Conservation (phyloP, 2,797 vertebrate genomes). For the Anableps anableps region DNA sequence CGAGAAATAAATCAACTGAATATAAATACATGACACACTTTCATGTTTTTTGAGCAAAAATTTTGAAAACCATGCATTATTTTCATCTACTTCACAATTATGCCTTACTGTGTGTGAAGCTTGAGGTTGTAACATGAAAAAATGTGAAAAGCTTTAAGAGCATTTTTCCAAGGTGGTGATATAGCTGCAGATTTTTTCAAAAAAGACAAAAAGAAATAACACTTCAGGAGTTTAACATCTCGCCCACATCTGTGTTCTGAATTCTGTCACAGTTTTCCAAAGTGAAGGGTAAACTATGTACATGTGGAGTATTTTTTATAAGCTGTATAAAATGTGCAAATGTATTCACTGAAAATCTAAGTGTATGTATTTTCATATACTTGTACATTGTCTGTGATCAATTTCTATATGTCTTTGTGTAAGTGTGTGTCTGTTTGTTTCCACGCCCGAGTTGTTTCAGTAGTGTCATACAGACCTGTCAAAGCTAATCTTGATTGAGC, state of each 20-base stretch:
- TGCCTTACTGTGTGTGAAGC: not conserved
- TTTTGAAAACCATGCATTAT: not conserved
- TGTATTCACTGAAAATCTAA: not conserved
- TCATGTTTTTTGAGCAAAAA: not conserved
- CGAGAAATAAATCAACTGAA: not conserved
- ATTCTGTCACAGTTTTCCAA: not conserved
- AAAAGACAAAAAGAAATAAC: not conserved
- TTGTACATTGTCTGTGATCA: not conserved
- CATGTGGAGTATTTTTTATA: not conserved
- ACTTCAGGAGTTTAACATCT: not conserved
- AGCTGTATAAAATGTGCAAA: not conserved
- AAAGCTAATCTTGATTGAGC: conserved; percentile 99
- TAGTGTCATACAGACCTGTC: conserved; percentile 87
- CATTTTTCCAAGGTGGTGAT: not conserved
- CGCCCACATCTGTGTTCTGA: not conserved
- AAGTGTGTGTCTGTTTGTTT: conserved; percentile 29
- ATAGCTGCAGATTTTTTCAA: not conserved
- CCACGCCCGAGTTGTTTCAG: conserved; percentile 41
- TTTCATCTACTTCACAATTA: not conserved
- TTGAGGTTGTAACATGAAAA: not conserved
- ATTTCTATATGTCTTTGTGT: conserved; percentile 8
- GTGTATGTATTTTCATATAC: not conserved
- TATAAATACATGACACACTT: not conserved
- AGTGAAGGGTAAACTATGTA: not conserved
- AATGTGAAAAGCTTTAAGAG: not conserved